Conservation (phyloP, 2,113 vertebrate species). For the Lamprologus sp. region DNA sequence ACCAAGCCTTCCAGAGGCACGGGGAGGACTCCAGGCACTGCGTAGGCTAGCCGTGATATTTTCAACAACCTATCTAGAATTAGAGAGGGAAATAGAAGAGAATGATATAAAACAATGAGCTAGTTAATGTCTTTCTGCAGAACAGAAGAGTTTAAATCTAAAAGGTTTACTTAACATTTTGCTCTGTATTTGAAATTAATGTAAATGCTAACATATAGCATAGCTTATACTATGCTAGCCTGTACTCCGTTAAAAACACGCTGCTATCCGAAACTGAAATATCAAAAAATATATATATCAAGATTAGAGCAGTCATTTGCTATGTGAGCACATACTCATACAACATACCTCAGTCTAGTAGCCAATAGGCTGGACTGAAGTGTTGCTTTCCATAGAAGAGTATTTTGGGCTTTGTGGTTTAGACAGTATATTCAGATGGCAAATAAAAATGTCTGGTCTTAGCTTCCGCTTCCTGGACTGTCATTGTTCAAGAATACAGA, state of each 20-base stretch:
- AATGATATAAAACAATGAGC: slow-evolving; percentile 11
- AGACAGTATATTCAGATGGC: background rate
- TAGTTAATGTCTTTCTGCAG: background rate
- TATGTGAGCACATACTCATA: background rate
- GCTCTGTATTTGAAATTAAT: background rate
- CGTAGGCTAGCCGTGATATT: background rate
- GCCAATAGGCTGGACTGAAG: background rate
- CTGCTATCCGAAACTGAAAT: background rate
- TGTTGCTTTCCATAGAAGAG: background rate
- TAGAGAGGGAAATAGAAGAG: slow-evolving; percentile 4
- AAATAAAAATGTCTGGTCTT: background rate
- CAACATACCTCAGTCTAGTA: background rate
- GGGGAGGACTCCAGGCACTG: background rate
- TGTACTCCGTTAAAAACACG: background rate
- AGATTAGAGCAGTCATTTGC: background rate
- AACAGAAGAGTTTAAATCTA: background rate
- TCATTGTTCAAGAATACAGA: background rate
- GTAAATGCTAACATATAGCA: background rate
- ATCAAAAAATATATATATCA: background rate
- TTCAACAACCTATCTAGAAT: slow-evolving; percentile 17
- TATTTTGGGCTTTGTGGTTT: background rate
- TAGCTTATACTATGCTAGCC: background rate
- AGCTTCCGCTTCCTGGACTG: background rate
- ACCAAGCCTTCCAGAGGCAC: slow-evolving; percentile 38
- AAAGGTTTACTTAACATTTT: background rate